phyloP scores from a whole-genome alignment of 1,140 invertebrate species.

The Bombus haemorrhoidalis region DNA sequence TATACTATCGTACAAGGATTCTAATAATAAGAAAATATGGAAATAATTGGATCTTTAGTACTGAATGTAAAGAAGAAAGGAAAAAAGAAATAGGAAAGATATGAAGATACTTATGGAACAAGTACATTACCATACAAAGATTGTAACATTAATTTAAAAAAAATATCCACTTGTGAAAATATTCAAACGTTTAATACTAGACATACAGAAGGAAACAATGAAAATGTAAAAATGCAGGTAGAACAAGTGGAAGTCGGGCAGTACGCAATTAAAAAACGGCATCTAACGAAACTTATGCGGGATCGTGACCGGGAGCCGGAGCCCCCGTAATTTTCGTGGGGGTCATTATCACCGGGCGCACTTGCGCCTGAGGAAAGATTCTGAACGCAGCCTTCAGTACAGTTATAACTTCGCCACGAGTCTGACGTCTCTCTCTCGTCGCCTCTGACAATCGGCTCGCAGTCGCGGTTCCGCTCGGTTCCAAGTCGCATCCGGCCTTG shows the following conservation, averaged over 20 bases:
- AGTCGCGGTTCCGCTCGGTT: conserved; percentile 35
- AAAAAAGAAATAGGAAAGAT: too few species aligned
- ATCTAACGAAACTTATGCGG: conserved; percentile 46
- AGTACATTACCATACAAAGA: too few species aligned
- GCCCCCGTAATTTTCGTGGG: conserved; percentile 65
- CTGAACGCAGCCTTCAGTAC: conserved; percentile 69
- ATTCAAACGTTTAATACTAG: background rate
- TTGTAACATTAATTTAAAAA: too few species aligned
- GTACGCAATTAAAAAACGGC: conserved; percentile 1
- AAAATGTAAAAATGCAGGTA: background rate
- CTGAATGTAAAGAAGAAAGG: background rate
- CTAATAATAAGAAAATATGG: too few species aligned
- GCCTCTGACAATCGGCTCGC: conserved; percentile 14
- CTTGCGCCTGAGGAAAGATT: conserved; percentile 60
- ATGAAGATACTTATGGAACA: too few species aligned
- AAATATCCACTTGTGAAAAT: background rate
- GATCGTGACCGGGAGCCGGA: conserved; percentile 31
- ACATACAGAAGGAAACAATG: too few species aligned
- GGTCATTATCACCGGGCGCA: conserved; percentile 71
- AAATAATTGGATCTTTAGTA: too few species aligned
- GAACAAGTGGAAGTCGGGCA: background rate
- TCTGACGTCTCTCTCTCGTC: conserved; percentile 54
- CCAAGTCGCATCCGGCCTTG: conserved; percentile 5
- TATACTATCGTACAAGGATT: too few species aligned
- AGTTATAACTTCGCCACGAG: conserved; percentile 73